These are phyloP conservation scores for Microcebus griseorufus DNA, from an alignment of 2,113 vertebrate genomes.

Conservation along the genomic window DNA sequence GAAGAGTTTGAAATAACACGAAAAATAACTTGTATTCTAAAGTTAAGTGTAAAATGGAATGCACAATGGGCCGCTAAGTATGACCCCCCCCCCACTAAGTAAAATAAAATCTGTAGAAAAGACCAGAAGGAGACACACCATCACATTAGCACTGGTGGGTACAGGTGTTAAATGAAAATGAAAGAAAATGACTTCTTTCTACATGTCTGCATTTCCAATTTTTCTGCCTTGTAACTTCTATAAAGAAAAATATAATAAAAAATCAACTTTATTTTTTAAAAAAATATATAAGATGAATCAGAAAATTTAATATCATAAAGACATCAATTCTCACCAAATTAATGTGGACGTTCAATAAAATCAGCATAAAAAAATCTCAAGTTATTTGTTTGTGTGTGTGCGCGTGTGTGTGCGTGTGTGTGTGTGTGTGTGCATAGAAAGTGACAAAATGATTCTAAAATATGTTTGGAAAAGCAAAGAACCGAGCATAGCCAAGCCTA, in stretches of 20 bases:
- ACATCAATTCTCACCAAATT: neutral
- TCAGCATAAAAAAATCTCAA: neutral
- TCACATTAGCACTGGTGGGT: neutral
- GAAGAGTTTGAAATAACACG: neutral
- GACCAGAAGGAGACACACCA: neutral
- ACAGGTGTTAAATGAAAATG: neutral
- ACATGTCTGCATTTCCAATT: neutral
- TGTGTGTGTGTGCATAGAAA: neutral
- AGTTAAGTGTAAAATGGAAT: neutral
- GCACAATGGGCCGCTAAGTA: neutral
- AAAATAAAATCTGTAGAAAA: neutral
- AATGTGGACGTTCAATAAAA: neutral
- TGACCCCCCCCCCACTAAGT: neutral
- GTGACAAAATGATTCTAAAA: neutral
- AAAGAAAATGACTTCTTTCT: neutral
- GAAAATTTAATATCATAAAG: neutral
- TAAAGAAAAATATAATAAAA: neutral
- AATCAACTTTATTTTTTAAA: constrained; percentile 11
- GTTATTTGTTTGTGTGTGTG: fast-evolving
- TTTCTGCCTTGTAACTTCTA: neutral
- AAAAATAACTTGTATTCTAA: neutral
- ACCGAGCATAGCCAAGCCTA: neutral
- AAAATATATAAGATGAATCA: neutral
- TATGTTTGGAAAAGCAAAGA: neutral
- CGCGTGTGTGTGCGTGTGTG: too few relatives aligned